These are phyloP conservation scores for Ciconia stormi DNA, from an alignment of 2,113 vertebrate species.

Conservation along the genomic window DNA sequence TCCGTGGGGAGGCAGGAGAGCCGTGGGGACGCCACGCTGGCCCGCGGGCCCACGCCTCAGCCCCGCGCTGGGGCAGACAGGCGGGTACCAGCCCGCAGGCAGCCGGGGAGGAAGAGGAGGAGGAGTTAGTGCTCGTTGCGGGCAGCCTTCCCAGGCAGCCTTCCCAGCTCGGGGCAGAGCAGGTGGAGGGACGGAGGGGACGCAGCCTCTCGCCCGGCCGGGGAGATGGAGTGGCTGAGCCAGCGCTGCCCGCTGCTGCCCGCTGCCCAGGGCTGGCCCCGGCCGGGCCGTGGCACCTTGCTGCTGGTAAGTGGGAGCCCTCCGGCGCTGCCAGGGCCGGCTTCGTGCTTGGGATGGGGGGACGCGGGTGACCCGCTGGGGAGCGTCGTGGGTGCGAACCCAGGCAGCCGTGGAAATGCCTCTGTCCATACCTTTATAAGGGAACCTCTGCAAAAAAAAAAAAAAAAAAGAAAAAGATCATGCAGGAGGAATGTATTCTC, in stretches of 20 bases:
- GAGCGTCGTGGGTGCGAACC: rapidly evolving
- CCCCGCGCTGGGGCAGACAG: neutral
- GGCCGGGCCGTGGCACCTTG: neutral
- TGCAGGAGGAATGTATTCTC: neutral
- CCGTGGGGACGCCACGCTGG: neutral
- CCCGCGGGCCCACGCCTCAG: neutral
- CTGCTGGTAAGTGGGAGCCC: conserved; percentile 61
- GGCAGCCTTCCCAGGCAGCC: neutral
- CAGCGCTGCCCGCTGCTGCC: conserved; percentile 17
- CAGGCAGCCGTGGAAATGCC: rapidly evolving
- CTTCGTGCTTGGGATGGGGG: neutral
- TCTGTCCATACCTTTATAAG: neutral
- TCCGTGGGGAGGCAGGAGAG: neutral
- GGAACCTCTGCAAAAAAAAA: neutral
- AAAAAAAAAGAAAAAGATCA: no score
- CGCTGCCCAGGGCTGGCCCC: neutral
- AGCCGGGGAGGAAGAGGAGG: neutral
- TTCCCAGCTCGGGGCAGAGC: neutral
- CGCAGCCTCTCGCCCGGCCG: no score
- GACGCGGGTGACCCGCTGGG: rapidly evolving
- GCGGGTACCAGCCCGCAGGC: neutral
- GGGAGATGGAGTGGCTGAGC: conserved; percentile 38
- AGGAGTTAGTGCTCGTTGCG: neutral
- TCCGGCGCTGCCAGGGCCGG: neutral
- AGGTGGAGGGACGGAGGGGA: neutral